Evolutionary conservation across 2,797 vertebrate genomes (phyloP), one percentile per base, ranked within the genome.

Genomic region (Hoplostethus atlanticus): DNA sequence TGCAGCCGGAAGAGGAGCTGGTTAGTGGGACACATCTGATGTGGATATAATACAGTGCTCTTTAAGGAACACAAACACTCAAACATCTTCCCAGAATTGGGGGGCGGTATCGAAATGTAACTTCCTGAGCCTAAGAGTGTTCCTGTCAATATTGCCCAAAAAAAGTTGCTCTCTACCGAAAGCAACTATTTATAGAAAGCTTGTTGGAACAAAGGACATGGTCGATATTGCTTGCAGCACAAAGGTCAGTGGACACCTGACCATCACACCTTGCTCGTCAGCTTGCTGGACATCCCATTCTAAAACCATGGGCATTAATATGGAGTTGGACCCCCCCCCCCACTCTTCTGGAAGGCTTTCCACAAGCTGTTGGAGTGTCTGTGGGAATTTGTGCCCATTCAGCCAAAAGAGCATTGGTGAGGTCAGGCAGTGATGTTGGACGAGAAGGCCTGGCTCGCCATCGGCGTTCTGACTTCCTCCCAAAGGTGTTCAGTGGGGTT

Each of bases 121-220:
- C 64, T 61, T 76, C 73, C 70, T 58, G 58, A 47, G 62, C 69
- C 40, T 42, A 51, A 52, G 51, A 74, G 2, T 34, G 1, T 34
- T 69, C 59, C 65, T 36, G 47, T 73, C 76, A 72, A 77, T 72
- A 47, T 61, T 67, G 59, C 51, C 54, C 38, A 21, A 74, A 67
- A 66, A 74, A 67, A 66, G 48, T 69, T 47, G n/a, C 64, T 70
- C 65, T 76, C 79, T 66, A 68, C 50, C 44, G 40, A 63, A 38
- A 34, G 2, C 12, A 25, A 60, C 66, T 89, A 83, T 84, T 87
- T 84, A 83, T 72, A 79, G 71, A 60, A 15, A 28, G 54, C 3
- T 4, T 40, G 58, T 72, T 58, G 31, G 76, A 73, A 68, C 62
- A 80, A 88, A 86, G 74, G 77, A 61, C 81, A 83, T 6, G 58